Percentiles rank a stretch among this genome's conserved stretches.
phyloP scores from a whole-genome alignment of 2,797 vertebrate genomes.

The Thunnus albacares region DNA sequence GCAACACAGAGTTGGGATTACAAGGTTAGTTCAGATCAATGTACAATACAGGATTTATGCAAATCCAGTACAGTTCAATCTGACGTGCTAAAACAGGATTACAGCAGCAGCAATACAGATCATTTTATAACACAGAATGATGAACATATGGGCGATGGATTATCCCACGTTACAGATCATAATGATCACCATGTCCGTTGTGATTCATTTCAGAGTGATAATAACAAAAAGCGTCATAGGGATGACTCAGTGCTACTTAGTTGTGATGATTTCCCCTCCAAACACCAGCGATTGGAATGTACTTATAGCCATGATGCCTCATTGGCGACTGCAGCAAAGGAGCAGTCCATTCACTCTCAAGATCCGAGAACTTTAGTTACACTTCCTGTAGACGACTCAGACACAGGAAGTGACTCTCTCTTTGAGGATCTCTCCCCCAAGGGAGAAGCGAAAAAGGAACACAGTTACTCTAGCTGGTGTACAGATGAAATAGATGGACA shows the following conservation, averaged over 20 bases:
- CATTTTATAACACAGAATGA: conserved; percentile 15
- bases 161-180: conserved; percentile 4
- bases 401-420: conserved; percentile 22
- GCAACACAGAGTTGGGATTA: conserved; percentile 4
- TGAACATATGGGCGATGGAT: conserved; percentile 14
- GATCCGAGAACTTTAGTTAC: conserved; percentile 11
- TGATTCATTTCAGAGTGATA: conserved; percentile 38
- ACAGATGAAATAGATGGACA: conserved; percentile 12
- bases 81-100: conserved; percentile 9
- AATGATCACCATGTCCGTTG: conserved; percentile 12
- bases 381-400: conserved; percentile 22
- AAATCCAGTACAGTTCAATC: conserved; percentile 14
- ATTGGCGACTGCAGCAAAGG: not conserved
- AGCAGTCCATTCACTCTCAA: conserved; percentile 5
- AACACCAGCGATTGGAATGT: conserved; percentile 24
- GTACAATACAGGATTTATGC: not conserved
- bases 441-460: conserved; percentile 50
- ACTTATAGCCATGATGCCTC: conserved; percentile 15
- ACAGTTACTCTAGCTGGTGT: conserved; percentile 17
- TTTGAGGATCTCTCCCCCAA: conserved; percentile 17
- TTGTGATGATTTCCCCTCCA: conserved; percentile 32
- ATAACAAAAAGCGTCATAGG: conserved; percentile 1
- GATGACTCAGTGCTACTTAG: conserved; percentile 2
- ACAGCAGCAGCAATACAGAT: conserved; percentile 12
- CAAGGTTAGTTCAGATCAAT: conserved; percentile 5